Percentiles rank a stretch among this genome's conserved stretches.
phyloP scores from a whole-genome alignment of 2,888 invertebrate genomes.

The Lycocerus yunnanus region DNA sequence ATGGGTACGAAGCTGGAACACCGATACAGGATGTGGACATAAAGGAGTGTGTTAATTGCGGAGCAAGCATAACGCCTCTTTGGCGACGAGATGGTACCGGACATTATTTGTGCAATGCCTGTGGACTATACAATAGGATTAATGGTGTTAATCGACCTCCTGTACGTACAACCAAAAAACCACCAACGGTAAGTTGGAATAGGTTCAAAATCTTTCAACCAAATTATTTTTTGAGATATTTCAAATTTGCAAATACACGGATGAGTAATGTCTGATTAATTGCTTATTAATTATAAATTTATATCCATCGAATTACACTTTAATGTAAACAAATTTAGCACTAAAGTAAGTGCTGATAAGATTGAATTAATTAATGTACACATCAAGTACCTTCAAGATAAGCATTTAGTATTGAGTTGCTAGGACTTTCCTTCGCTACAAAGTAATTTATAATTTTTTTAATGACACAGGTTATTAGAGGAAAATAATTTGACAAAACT shows the following conservation, averaged over 20 bases:
- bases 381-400: not conserved
- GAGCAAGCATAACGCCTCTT: slow-evolving; percentile 71
- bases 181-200: slow-evolving; percentile 60
- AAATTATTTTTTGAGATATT: too few relatives aligned
- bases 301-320: not conserved
- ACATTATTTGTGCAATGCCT: slow-evolving; percentile 86
- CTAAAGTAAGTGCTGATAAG: not conserved
- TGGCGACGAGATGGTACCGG: slow-evolving; percentile 88
- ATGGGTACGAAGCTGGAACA: slow-evolving; percentile 41
- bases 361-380: not conserved
- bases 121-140: slow-evolving; percentile 66
- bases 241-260: not conserved
- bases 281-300: not conserved
- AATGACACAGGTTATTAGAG: not conserved
- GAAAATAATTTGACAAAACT: not conserved
- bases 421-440: not conserved
- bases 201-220: not conserved
- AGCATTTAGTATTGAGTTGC: not conserved
- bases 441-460: not conserved
- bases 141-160: slow-evolving; percentile 78
- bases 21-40: slow-evolving; percentile 60
- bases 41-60: slow-evolving; percentile 74
- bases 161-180: slow-evolving; percentile 70
- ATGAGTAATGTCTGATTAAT: not conserved
- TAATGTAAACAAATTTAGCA: not conserved